These are phyloP conservation scores for Cotesia vestalis DNA, from an alignment of 1,140 invertebrate species.

Conservation along the genomic window DNA sequence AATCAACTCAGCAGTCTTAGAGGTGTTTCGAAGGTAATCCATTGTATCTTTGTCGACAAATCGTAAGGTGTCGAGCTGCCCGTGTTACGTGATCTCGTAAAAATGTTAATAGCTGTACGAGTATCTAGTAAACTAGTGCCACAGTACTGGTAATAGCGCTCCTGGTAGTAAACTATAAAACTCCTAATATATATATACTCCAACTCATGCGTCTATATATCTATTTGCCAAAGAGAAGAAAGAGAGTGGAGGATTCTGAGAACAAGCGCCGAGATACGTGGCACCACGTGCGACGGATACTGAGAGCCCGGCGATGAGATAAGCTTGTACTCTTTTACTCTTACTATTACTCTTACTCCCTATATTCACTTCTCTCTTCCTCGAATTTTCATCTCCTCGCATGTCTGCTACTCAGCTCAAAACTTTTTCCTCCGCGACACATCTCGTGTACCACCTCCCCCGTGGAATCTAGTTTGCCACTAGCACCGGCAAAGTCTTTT, in stretches of 20 bases:
- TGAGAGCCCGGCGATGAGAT: constrained; percentile 11
- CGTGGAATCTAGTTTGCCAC: constrained; percentile 18
- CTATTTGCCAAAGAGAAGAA: constrained; percentile 32
- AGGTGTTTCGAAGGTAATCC: constrained; percentile 38
- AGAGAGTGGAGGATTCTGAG: constrained; percentile 30
- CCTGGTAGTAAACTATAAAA: background rate
- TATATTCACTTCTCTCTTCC: constrained; percentile 27
- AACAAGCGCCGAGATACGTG: constrained; percentile 45
- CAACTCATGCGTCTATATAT: constrained; percentile 23
- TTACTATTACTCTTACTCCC: background rate
- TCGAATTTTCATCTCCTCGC: constrained; percentile 42
- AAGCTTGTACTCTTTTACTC: constrained; percentile 42
- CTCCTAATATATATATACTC: background rate
- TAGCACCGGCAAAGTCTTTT: constrained; percentile 9
- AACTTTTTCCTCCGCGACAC: constrained; percentile 24
- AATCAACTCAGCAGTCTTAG: constrained; percentile 12
- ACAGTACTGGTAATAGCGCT: background rate
- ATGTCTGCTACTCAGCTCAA: constrained; percentile 26
- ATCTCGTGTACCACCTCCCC: constrained; percentile 17
- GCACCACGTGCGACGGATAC: constrained; percentile 46
- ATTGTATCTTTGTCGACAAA: constrained; percentile 49
- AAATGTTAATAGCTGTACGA: constrained; percentile 56
- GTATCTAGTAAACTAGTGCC: constrained; percentile 19
- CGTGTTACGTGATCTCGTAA: constrained; percentile 60
- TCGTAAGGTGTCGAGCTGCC: constrained; percentile 41